These are phyloP conservation scores for Sitobion miscanthi DNA, from an alignment of 1,140 invertebrate genomes.

Conservation along the genomic window DNA sequence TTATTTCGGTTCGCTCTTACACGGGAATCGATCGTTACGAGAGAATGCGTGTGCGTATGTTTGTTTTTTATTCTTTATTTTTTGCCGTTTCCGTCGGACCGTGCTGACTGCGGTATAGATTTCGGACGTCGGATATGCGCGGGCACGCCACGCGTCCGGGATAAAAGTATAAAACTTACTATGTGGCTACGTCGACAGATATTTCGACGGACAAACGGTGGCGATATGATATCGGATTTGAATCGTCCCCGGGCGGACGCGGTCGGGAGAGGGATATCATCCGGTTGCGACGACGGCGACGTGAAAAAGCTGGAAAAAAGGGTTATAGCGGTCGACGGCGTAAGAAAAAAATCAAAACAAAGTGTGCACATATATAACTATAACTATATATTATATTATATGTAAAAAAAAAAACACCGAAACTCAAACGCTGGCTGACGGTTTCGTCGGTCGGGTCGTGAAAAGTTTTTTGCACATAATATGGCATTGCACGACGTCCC, in stretches of 20 bases:
- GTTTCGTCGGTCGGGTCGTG: background rate
- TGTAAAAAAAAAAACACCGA: background rate
- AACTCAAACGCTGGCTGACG: background rate
- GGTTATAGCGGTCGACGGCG: background rate
- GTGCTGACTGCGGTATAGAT: background rate
- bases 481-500: background rate
- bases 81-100: background rate
- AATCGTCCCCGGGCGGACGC: background rate
- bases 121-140: background rate
- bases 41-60: background rate
- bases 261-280: background rate
- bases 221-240: constrained; percentile 2
- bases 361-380: background rate
- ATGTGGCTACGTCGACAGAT: background rate
- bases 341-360: constrained; percentile 12
- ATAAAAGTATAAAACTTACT: background rate
- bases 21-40: background rate
- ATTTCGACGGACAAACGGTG: background rate
- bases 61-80: constrained; percentile 1
- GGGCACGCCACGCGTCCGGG: background rate
- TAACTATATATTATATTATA: no score
- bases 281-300: background rate
- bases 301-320: background rate
- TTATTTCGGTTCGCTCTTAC: background rate
- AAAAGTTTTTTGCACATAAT: background rate